phyloP scores from a whole-genome alignment of 2,113 vertebrate species.

The Zosterops borbonicus region DNA sequence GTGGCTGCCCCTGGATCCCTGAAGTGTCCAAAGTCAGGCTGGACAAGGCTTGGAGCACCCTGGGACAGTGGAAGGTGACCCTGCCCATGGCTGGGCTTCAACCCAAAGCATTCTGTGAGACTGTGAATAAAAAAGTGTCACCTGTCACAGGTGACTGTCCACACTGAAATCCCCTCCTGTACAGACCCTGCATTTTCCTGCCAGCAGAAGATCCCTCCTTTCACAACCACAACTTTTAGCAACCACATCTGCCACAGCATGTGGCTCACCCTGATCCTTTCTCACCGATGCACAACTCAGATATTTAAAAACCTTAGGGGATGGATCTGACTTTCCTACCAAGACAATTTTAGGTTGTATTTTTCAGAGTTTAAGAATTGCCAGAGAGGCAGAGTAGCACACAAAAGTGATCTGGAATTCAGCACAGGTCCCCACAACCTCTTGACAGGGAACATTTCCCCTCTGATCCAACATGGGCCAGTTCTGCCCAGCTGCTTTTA shows the following conservation, averaged over 20 bases:
- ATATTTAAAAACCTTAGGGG: not conserved
- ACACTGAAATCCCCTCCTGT: not conserved
- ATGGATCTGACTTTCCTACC: not conserved
- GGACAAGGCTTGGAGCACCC: rapidly evolving
- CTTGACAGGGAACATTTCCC: not conserved
- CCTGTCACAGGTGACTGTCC: not conserved
- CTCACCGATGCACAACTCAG: not conserved
- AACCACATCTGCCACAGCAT: rapidly evolving
- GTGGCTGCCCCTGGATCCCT: not conserved
- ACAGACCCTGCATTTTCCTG: not conserved
- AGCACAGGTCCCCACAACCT: not conserved
- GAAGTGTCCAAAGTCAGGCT: not conserved
- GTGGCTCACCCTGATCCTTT: rapidly evolving
- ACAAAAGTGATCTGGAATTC: not conserved
- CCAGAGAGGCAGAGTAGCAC: not conserved
- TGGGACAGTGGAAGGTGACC: rapidly evolving
- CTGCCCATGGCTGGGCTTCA: no score
- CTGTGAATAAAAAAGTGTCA: not conserved
- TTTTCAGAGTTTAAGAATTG: not conserved
- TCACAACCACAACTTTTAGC: not conserved
- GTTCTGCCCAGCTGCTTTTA: not conserved
- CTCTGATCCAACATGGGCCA: not conserved
- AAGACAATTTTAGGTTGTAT: not conserved
- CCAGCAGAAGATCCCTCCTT: not conserved
- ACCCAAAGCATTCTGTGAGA: not conserved